Evolutionary conservation across 2,797 vertebrate genomes (phyloP).

Genomic region (Ceryle rudis): DNA sequence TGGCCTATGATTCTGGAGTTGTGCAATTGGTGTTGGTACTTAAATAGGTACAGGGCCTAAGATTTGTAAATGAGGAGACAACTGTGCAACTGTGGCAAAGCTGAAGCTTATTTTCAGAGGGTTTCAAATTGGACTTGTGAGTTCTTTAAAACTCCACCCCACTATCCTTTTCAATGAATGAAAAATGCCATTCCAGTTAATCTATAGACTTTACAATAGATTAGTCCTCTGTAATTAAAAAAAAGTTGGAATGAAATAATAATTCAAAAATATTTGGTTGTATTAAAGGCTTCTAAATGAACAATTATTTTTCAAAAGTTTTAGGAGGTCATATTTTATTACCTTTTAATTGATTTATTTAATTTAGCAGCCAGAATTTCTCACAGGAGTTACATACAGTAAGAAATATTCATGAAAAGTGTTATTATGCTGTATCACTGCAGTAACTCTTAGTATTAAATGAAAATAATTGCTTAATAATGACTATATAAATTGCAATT

Average conservation of each 20-base stretch:
- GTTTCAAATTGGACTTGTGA: neutral
- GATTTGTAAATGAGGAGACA: neutral
- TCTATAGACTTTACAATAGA: neutral
- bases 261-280: neutral
- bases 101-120: neutral
- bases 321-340: neutral
- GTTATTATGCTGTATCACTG: neutral
- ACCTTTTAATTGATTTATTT: constrained; percentile 31
- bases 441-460: constrained; percentile 6
- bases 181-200: neutral
- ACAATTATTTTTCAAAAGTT: neutral
- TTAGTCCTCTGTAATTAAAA: neutral
- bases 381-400: neutral
- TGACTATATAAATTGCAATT: neutral
- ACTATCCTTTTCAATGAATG: neutral
- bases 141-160: neutral
- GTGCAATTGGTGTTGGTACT: neutral
- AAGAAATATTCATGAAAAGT: neutral
- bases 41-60: neutral
- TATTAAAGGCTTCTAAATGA: neutral
- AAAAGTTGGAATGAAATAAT: neutral
- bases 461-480: constrained; percentile 66
- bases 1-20: neutral
- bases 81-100: neutral
- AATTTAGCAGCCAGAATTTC: constrained; percentile 32